Evolutionary conservation across 2,797 vertebrate species (phyloP).

Genomic region (Micromesistius poutassou): DNA sequence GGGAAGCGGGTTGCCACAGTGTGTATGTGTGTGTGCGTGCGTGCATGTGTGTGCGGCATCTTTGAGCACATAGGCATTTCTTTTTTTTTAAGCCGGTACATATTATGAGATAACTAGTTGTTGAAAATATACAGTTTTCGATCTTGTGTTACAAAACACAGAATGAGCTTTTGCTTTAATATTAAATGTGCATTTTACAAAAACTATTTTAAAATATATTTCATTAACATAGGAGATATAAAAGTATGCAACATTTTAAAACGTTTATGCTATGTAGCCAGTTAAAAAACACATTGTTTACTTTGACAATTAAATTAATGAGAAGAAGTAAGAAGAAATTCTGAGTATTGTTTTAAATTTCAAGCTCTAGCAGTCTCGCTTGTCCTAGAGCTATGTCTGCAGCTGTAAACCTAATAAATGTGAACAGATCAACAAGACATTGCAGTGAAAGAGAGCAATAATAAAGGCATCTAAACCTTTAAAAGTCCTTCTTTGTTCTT

Average conservation of each 20-base stretch:
- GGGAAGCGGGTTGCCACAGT: no score
- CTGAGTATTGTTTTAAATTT: background rate
- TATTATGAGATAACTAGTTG: background rate
- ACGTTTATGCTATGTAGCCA: background rate
- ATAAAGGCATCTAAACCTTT: constrained; percentile 70
- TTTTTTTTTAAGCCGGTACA: background rate
- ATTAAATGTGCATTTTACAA: no score
- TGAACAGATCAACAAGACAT: constrained; percentile 57
- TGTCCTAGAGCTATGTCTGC: constrained; percentile 28
- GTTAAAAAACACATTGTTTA: background rate
- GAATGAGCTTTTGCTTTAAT: background rate
- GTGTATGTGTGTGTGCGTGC: background rate
- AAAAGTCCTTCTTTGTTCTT: constrained; percentile 72
- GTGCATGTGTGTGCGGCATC: background rate
- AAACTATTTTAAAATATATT: no score
- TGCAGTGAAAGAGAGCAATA: constrained; percentile 70
- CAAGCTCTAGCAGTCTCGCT: background rate
- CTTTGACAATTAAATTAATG: background rate
- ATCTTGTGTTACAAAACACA: background rate
- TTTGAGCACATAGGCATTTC: no score
- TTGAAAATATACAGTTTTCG: background rate
- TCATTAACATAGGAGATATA: background rate
- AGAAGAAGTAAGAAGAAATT: background rate
- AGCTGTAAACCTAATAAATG: constrained; percentile 62
- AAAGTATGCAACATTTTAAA: background rate